Evolutionary conservation across 2,888 invertebrate genomes (phyloP).

Genomic region (Acronicta leporina): DNA sequence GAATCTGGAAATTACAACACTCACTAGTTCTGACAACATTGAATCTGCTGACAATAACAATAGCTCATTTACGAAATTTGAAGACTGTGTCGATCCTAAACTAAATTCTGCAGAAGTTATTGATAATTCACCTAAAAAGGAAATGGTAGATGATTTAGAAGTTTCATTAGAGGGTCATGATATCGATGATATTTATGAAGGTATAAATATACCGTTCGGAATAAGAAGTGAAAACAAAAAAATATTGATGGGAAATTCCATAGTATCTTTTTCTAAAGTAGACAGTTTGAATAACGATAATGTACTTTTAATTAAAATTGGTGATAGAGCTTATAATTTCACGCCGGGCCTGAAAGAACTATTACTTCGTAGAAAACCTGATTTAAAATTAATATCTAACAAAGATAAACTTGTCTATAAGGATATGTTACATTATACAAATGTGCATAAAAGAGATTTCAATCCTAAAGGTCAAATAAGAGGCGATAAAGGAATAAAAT

Average conservation of each 20-base stretch:
- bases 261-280: no score
- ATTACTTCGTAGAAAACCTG: no score
- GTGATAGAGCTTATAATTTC: neutral
- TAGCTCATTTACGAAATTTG: neutral
- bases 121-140: slow-evolving; percentile 5
- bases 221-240: slow-evolving; percentile 9
- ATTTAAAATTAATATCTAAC: no score
- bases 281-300: no score
- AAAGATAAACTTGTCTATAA: slow-evolving; percentile 25
- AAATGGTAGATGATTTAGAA: slow-evolving; percentile 6
- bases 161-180: slow-evolving; percentile 3
- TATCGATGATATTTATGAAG: slow-evolving; percentile 6
- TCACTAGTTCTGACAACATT: neutral
- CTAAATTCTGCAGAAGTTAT: slow-evolving; percentile 2
- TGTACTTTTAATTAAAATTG: neutral
- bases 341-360: neutral
- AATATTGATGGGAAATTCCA: neutral
- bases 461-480: slow-evolving; percentile 29
- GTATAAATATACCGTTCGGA: slow-evolving; percentile 12
- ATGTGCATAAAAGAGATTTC: slow-evolving; percentile 36
- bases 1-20: no score
- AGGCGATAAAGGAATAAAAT: slow-evolving; percentile 33
- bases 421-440: slow-evolving; percentile 25
- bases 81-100: neutral
- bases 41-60: slow-evolving; percentile 1